Evolutionary conservation across 1,140 invertebrate genomes (phyloP), one percentile per base, ranked within the genome.

Genomic region (Drosophila nigrodunni): DNA sequence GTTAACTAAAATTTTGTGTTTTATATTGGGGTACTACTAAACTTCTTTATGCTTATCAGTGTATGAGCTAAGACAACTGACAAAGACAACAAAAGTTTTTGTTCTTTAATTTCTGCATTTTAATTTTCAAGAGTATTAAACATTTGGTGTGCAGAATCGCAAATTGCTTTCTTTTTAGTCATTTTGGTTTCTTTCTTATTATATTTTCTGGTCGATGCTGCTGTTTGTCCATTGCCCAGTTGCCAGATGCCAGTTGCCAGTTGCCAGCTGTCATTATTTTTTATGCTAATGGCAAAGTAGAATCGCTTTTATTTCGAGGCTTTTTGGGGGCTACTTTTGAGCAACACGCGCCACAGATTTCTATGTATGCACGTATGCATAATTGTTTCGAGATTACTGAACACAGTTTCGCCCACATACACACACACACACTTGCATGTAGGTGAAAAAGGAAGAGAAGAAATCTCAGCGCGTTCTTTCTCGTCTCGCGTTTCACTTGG

Each of bases 341-440:
- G 41, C 74, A 80, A 78, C 77, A 88, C 85, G 85, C 85, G 72
- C 80, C 77, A 87, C 73, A 89, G 83, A 80, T 88, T 71, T 72
- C 67, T 52, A 66, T 89, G 74, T 70, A 78, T 88, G 77, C 74
- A 74, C 80, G 80, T 89, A 89, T 88, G 83, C 83, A 88, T 88
- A 87, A 87, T 87, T 87, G 83, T 87, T 87, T 82, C 79, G 65
- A 87, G 82, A 87, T 87, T 87, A 82, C 83, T 74, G 67, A 64
- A 66, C 65, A 46, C 41, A 41, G 25, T 30, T 13, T 46, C 58
- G 43, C 44, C 18, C 58, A 34, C 11, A 47, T 3, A 39, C 62
- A 34, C 43, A 41, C 34, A 50, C 44, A 13, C 60, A 60, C 18
- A 62, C 46, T 47, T 46, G 39, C 57, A 37, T 13, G 5, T 5